Evolutionary conservation across 2,113 vertebrate species (phyloP), one percentile per base, ranked within the genome.

Genomic region (Cervus canadensis): DNA sequence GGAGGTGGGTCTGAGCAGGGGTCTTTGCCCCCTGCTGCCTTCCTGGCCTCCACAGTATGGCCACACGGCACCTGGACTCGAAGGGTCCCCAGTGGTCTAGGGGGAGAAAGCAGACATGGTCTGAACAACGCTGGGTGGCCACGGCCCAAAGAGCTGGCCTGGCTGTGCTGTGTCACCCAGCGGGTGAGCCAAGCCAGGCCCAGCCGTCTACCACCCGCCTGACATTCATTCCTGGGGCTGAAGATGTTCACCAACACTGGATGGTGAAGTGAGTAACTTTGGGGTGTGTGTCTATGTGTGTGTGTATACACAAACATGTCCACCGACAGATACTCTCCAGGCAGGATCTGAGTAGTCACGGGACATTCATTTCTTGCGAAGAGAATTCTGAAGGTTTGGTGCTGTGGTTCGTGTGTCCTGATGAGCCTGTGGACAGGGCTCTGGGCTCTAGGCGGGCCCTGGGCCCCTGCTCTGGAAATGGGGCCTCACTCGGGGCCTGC

Each of bases 131-230:
- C 13, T 0, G 64, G 28, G 62, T 36, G 21, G 62, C n/a, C 85
- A 25, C 2, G 21, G 56, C 56, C 85, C 48, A 45, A 12, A 59
- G 62, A 60, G 59, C 45, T 50, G 45, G n/a, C 19, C 26, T 40
- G 76, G 21, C 85, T 60, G 71, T 23, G 13, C 15, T 23, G n/a
- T 33, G 88, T 91, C 60, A 62, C 36, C 76, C 36, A 4, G 5
- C 23, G 81, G 50, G 23, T 43, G 92, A 64, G 15, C 13, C 14
- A 9, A 33, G 17, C 23, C 71, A 76, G 71, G 48, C 78, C 48
- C 5, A 33, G 78, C 30, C 10, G 0, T 52, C 10, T 12, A 33
- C 28, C 7, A 19, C 14, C 0, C 0, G 54, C 56, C 6, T 59
- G 30, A 17, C 56, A 25, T 86, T 57, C 23, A 45, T 25, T 43